Conservation (phyloP, 2,888 invertebrate genomes). For the Diaphora mendica region DNA sequence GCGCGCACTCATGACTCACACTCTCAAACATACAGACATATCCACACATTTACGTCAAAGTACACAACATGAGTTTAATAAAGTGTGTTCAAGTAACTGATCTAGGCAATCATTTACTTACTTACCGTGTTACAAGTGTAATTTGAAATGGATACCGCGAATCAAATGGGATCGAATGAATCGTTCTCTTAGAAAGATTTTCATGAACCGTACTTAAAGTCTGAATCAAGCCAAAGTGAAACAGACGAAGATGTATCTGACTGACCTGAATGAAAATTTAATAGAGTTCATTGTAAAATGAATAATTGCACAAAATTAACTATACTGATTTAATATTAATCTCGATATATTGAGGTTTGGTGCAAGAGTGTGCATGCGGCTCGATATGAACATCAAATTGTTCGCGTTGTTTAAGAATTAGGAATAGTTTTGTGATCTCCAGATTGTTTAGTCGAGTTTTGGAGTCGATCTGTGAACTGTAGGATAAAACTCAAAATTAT, state of each 20-base stretch:
- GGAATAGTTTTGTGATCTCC: slow-evolving; percentile 82
- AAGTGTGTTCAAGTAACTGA: not conserved
- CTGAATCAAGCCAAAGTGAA: slow-evolving; percentile 52
- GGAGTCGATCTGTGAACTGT: slow-evolving; percentile 71
- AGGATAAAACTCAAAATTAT: slow-evolving; percentile 51
- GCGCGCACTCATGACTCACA: slow-evolving; percentile 37
- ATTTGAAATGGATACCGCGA: not conserved
- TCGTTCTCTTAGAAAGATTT: slow-evolving; percentile 33
- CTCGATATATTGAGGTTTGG: slow-evolving; percentile 5
- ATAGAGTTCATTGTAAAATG: not conserved
- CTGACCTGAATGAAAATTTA: slow-evolving; percentile 35
- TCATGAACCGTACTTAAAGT: slow-evolving; percentile 42
- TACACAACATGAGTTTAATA: not conserved
- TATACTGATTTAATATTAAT: slow-evolving; percentile 11
- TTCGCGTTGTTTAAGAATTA: slow-evolving; percentile 69
- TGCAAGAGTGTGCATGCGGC: slow-evolving; percentile 48
- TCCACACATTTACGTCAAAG: slow-evolving; percentile 4
- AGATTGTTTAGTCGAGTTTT: slow-evolving; percentile 70
- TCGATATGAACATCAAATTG: slow-evolving; percentile 35
- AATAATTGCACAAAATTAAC: not conserved
- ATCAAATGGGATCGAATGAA: slow-evolving; percentile 1
- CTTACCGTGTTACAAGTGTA: not conserved
- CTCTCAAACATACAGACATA: slow-evolving; percentile 17
- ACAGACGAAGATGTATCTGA: slow-evolving; percentile 51
- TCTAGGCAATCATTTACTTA: not conserved